Base-by-base conservation (phyloP, 1,140 invertebrate genomes). In the Heliconius hewitsoni region DNA sequence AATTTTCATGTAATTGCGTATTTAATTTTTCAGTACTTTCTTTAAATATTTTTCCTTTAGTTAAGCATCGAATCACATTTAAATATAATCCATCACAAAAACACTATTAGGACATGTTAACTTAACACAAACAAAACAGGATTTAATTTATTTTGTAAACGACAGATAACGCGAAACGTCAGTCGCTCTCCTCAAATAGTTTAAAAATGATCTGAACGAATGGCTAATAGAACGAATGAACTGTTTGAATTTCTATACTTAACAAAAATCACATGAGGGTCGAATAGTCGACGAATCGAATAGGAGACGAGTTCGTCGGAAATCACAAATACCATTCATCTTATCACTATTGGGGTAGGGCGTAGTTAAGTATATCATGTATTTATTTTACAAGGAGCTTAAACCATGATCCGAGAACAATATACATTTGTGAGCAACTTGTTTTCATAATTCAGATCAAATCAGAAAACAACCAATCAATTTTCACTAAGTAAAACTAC, bases 191-290 rank as follows among this genome's bases (percentile, higher is more conserved):
- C 73, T 76, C 52, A 23, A 76, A 76, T 70, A 75, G 55, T 76
- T 79, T 79, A 52, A 30, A 79, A 79, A 76, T 79, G 73, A 79
- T 46, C 27, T 52, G 73, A 74, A 39, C 52, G 77, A 79, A 74
- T 75, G 60, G 39, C n/a, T 71, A 42, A 78, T 66, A 66, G 60
- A 66, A 27, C 13, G 60, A 66, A 66, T 30, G 60, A 66, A 18
- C 60, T 13, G 16, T 66, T 66, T 30, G 55, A 57, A 57, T 23
- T 13, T 46, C 42, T 46, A 46, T 46, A 46, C 42, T 46, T 46
- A 16, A 16, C 34, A 37, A 6, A 37, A 37, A 37, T 37, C 6
- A 37, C 34, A 4, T 46, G 42, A 46, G 42, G 13, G 4, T 16
- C 42, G 16, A 46, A 46, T 23, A 23, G 23, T 23, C 23, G 23